Conservation (phyloP, 2,113 vertebrate species). For the Motacilla alba region DNA sequence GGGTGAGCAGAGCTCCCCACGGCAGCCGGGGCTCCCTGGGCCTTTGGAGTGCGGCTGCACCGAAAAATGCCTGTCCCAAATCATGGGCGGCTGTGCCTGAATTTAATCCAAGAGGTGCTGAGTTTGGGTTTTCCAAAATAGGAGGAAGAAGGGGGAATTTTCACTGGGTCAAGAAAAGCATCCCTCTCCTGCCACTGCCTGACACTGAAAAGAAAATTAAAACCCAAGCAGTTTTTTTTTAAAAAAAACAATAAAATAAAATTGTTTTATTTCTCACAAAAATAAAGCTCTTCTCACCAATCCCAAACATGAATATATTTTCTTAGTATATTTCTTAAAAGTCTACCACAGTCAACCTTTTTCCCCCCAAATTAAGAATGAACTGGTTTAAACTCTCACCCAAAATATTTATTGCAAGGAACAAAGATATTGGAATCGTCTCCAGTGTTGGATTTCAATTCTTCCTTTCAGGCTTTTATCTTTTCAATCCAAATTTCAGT, state of each 20-base stretch:
- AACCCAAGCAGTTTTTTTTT: not conserved
- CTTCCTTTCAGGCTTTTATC: constrained; percentile 51
- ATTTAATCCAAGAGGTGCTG: not conserved
- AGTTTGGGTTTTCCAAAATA: not conserved
- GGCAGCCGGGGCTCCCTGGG: not conserved
- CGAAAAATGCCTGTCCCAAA: not conserved
- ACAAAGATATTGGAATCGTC: constrained; percentile 48
- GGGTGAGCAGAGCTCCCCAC: not conserved
- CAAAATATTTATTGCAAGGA: constrained; percentile 51
- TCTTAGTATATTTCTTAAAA: not conserved
- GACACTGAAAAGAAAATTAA: not conserved
- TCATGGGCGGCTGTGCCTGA: fast-evolving
- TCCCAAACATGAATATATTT: not conserved
- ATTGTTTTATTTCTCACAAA: too few relatives aligned
- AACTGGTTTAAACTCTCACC: constrained; percentile 48
- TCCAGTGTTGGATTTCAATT: constrained; percentile 29
- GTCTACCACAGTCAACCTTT: not conserved
- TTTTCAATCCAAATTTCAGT: constrained; percentile 61
- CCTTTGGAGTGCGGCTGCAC: not conserved
- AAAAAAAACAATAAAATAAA: not conserved
- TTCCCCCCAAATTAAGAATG: not conserved
- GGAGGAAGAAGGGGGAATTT: not conserved
- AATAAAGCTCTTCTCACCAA: not conserved
- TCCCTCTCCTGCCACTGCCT: not conserved
- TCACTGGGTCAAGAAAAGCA: not conserved